Base-by-base conservation (phyloP, 2,113 vertebrate species). In the Stomatorhinus ivindoensis region DNA sequence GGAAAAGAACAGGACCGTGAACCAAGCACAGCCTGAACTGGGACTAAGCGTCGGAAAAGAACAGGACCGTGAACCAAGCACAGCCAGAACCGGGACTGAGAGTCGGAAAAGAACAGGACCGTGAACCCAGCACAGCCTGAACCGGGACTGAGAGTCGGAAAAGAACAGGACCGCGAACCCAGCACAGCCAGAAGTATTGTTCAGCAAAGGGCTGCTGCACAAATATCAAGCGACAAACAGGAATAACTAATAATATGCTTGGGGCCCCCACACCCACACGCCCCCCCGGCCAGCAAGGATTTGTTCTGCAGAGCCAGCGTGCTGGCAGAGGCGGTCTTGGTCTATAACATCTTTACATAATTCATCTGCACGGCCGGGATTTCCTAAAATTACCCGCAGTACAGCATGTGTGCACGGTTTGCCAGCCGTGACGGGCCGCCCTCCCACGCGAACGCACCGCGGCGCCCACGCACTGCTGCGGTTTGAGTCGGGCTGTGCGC, bases 261-360 rank as follows among this genome's bases (percentile, higher is more conserved):
- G 17, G 9, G 17, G 83, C 11, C 83, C 83, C 21, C 46, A 24
- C 83, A 31, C 83, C 83, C 44, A 35, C 83, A 21, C 3, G 7
- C 9, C 46, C 42, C 42, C 55, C 61, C 46, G n/a, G 44, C 58
- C 44, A 73, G 46, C 42, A 42, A 7, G 24, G 24, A 46, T n/a
- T 15, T 1, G 44, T 24, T 88, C 4, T 24, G 44, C 35, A 55
- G 51, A 39, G 35, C 44, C 39, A 35, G 65, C 4, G 13, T 88
- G 53, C n/a, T 6, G 84, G 73, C 47, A 44, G 76, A 55, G 76
- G 88, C 15, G 48, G 88, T 19, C 39, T 58, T 47, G 39, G 48
- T 84, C 21, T 39, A 55, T n/a, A 55, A 84, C 31, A 39, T 48
- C 21, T 53, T 89, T 89, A 47, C 83, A 86, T 80, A 89, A 89